Conservation (phyloP, 1,140 invertebrate species). For the Phocides pigmalion region DNA sequence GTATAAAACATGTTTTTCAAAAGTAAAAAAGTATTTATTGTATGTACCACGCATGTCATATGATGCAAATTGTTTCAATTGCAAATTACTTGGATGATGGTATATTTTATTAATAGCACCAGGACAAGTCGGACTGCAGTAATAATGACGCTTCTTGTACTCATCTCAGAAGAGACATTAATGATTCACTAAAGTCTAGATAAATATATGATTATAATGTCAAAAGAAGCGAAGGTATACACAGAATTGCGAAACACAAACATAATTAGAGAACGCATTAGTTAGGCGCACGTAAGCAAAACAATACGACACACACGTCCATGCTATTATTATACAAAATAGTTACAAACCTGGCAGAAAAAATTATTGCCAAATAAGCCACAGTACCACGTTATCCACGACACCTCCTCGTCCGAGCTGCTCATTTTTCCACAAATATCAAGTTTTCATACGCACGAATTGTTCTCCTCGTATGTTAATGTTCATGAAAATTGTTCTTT, state of each 20-base stretch:
- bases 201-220: no score
- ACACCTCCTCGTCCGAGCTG: conserved; percentile 98
- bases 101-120: no score
- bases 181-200: no score
- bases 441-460: conserved; percentile 22
- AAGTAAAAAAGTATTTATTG: no score
- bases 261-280: not conserved
- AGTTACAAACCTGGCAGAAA: conserved; percentile 95
- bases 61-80: no score
- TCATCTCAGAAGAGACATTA: no score
- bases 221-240: not conserved
- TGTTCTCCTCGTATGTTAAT: conserved; percentile 30
- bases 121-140: no score
- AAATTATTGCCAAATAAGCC: conserved; percentile 99
- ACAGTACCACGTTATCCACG: conserved; percentile 99
- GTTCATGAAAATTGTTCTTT: conserved; percentile 19
- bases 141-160: no score
- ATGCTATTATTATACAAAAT: not conserved
- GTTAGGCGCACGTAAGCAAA: not conserved
- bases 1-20: no score
- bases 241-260: not conserved
- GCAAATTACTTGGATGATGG: no score
- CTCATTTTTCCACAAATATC: conserved; percentile 93
- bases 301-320: not conserved
- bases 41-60: no score